phyloP scores from a whole-genome alignment of 1,140 invertebrate species.

The Ladona fulva region DNA sequence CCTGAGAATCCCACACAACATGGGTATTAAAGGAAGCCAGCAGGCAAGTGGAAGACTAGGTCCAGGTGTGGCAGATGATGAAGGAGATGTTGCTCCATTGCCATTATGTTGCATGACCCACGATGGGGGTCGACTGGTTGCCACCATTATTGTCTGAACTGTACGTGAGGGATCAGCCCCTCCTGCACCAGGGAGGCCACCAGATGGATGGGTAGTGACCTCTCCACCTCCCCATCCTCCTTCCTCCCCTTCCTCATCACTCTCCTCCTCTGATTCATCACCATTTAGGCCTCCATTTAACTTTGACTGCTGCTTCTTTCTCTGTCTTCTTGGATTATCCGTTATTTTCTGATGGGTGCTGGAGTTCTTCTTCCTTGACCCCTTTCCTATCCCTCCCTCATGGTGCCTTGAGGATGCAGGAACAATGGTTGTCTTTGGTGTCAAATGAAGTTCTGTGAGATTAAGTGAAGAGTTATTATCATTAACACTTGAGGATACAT shows the following conservation, averaged over 20 bases:
- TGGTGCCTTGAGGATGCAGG: not conserved
- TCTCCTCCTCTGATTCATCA: not conserved
- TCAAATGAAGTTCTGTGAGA: not conserved
- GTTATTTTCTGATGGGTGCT: not conserved
- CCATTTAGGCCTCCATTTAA: not conserved
- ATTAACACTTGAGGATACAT: no score
- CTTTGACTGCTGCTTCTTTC: not conserved
- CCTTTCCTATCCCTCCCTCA: not conserved
- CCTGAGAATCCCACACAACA: not conserved
- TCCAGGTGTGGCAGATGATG: not conserved
- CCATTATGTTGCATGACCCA: not conserved
- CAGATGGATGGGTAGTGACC: not conserved
- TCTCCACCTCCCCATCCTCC: not conserved
- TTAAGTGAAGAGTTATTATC: no score
- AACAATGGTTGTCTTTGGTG: not conserved
- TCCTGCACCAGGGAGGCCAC: not conserved
- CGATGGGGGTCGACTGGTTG: not conserved
- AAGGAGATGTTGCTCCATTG: not conserved
- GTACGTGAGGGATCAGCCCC: not conserved
- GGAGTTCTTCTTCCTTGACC: not conserved
- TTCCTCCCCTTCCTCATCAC: not conserved
- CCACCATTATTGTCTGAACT: not conserved
- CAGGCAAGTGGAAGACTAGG: conserved; percentile 2
- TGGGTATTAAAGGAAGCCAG: not conserved
- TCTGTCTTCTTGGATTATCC: not conserved